phyloP scores from a whole-genome alignment of 2,888 invertebrate species.

The Luperina testacea region DNA sequence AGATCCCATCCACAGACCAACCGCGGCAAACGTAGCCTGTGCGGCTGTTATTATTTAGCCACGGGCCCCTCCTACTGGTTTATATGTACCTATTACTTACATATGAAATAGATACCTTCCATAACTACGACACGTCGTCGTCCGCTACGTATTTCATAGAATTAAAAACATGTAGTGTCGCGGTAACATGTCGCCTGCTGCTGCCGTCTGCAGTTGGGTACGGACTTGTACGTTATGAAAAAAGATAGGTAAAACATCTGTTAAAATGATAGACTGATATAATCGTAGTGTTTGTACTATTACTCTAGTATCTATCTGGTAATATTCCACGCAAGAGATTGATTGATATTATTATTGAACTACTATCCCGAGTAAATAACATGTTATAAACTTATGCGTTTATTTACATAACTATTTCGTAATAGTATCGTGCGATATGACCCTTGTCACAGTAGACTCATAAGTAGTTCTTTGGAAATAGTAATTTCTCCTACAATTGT shows the following conservation, averaged over 20 bases:
- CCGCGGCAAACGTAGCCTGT: no score
- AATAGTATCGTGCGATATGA: slow-evolving; percentile 39
- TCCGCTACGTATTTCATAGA: no score
- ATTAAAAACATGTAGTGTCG: background rate
- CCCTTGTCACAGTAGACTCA: slow-evolving; percentile 25
- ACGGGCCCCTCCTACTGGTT: background rate
- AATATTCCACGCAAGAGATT: slow-evolving; percentile 66
- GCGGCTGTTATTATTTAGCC: no score
- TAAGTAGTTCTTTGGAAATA: slow-evolving; percentile 14
- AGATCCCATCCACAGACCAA: no score
- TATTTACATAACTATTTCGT: slow-evolving; percentile 59
- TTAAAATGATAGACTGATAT: slow-evolving; percentile 5
- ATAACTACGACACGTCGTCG: background rate
- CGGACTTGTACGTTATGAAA: background rate
- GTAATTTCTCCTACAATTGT: slow-evolving; percentile 6
- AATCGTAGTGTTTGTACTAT: slow-evolving; percentile 5
- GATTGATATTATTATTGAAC: slow-evolving; percentile 61
- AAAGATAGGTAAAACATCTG: slow-evolving; percentile 6
- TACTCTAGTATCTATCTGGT: slow-evolving; percentile 48
- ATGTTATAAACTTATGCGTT: slow-evolving; percentile 40
- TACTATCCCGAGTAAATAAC: slow-evolving; percentile 61
- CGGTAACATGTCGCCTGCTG: background rate
- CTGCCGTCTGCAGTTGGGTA: background rate
- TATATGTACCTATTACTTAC: no score
- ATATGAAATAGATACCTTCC: background rate